Conservation (phyloP, 1,140 invertebrate genomes). For the Babylonia areolata region DNA sequence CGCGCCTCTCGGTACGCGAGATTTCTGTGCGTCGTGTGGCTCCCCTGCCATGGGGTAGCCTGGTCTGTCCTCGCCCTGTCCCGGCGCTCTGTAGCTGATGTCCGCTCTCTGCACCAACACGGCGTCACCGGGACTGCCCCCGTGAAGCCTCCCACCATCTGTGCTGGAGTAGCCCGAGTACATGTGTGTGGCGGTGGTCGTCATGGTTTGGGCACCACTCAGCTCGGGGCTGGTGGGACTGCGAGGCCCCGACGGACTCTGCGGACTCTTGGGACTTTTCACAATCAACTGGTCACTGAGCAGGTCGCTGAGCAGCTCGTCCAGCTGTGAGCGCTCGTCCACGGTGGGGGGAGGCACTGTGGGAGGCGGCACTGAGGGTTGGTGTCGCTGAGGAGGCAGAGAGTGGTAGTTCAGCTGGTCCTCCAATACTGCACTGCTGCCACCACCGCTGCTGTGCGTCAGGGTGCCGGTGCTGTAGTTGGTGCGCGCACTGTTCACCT, state of each 20-base stretch:
- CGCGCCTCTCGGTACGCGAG: conserved; percentile 49
- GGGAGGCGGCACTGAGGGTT: no score
- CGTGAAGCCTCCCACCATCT: conserved; percentile 46
- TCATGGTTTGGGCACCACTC: conserved; percentile 49
- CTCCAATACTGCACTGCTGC: no score
- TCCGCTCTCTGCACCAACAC: conserved; percentile 64
- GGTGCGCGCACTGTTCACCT: conserved; percentile 42
- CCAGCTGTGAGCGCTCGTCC: conserved; percentile 72
- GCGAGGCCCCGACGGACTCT: conserved; percentile 22
- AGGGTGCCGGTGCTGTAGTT: conserved; percentile 43
- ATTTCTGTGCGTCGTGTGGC: conserved; percentile 40
- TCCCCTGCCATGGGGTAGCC: conserved; percentile 58
- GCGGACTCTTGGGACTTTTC: conserved; percentile 40
- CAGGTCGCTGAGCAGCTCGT: conserved; percentile 73
- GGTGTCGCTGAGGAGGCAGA: conserved; percentile 44
- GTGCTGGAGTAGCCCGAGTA: conserved; percentile 58
- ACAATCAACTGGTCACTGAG: conserved; percentile 68
- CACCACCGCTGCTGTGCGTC: conserved; percentile 5
- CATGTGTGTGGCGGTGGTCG: conserved; percentile 62
- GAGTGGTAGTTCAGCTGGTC: conserved; percentile 47
- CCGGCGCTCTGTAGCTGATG: conserved; percentile 66
- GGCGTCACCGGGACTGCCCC: conserved; percentile 57
- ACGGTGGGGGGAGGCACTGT: conserved; percentile 35
- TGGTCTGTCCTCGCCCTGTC: no score
- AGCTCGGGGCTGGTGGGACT: background rate